These are phyloP conservation scores for Thryonomys swinderianus DNA, from an alignment of 2,113 vertebrate genomes.

Conservation along the genomic window DNA sequence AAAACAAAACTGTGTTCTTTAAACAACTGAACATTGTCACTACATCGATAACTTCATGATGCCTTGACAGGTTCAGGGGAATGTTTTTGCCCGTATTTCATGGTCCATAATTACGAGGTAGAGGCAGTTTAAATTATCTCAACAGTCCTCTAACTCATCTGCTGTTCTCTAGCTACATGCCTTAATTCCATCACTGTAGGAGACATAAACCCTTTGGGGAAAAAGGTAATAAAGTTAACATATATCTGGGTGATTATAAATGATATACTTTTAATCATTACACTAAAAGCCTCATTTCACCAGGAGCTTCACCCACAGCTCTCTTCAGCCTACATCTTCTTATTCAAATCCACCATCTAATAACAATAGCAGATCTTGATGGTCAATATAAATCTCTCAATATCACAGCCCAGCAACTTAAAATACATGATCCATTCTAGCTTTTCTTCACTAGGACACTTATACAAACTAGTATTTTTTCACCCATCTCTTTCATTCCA, in stretches of 20 bases:
- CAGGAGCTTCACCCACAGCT: neutral
- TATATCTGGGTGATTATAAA: neutral
- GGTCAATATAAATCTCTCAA: neutral
- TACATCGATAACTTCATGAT: neutral
- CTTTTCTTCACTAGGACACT: neutral
- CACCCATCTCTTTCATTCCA: neutral
- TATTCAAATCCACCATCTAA: neutral
- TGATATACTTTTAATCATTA: neutral
- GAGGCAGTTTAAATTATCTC: neutral
- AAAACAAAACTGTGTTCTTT: neutral
- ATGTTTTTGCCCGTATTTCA: neutral
- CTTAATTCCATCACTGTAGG: slow-evolving; percentile 2
- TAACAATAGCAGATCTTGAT: neutral
- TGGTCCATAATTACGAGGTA: neutral
- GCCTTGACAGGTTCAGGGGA: neutral
- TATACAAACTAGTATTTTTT: neutral
- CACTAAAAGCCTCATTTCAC: neutral
- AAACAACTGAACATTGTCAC: neutral
- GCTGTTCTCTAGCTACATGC: neutral
- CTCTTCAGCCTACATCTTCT: neutral
- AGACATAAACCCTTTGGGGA: neutral
- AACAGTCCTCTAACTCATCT: neutral
- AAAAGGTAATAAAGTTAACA: neutral
- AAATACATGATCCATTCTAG: neutral
- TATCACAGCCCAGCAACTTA: neutral